Conservation (phyloP, 2,113 vertebrate genomes). For the Etia nguti region DNA sequence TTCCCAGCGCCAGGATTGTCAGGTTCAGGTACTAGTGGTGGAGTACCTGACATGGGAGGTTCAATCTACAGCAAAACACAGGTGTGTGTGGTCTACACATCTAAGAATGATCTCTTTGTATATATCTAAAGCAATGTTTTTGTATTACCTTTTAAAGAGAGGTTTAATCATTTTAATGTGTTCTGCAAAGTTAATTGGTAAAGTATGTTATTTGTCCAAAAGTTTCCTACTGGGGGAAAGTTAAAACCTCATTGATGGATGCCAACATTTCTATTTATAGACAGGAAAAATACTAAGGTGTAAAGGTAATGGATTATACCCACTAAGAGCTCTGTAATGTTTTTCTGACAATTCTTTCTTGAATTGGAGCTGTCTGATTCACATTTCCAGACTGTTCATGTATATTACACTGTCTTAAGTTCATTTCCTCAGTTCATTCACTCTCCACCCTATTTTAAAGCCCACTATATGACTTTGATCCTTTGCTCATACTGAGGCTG, state of each 20-base stretch:
- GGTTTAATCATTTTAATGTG: neutral
- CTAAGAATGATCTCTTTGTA: neutral
- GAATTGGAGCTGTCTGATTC: neutral
- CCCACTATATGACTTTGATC: neutral
- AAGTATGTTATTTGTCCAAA: neutral
- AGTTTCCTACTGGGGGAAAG: neutral
- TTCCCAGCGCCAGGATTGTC: constrained; percentile 79
- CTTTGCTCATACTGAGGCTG: neutral
- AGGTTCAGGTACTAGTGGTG: constrained; percentile 82
- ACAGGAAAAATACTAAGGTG: neutral
- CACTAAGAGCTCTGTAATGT: neutral
- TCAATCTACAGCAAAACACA: constrained; percentile 94
- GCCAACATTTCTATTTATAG: neutral
- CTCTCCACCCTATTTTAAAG: neutral
- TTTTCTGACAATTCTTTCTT: neutral
- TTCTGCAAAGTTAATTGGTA: neutral
- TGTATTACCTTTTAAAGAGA: neutral
- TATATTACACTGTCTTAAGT: neutral
- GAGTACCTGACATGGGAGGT: constrained; percentile 88
- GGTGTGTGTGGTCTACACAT: constrained; percentile 64
- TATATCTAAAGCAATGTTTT: neutral
- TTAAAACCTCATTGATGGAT: neutral
- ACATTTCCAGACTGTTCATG: neutral
- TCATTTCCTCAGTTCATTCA: neutral
- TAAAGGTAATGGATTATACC: neutral